Evolutionary conservation across 2,888 invertebrate species (phyloP), one percentile per base, ranked within the genome.

Genomic region (Tetrapedia diversipes): DNA sequence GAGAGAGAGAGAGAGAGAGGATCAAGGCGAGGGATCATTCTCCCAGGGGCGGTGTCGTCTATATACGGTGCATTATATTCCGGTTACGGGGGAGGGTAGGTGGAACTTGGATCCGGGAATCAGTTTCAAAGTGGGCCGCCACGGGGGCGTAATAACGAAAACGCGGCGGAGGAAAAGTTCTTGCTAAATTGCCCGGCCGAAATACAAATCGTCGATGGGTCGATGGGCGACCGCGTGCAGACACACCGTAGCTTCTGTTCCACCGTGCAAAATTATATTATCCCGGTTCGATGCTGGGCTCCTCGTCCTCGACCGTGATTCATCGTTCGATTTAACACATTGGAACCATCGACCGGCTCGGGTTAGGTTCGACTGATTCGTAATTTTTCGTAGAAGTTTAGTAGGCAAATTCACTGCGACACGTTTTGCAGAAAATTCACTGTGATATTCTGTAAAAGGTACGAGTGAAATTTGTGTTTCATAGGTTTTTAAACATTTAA

Each of bases 101-200:
- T 7, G 60, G 16, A 77, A 82, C 73, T 82, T 68, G 57, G 29
- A 41, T n/a, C n/a, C n/a, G 49, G 61, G 32, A 61, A 79, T 76
- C 79, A 70, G 79, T 76, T 79, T 65, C 61, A 16, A 67, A 79
- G 79, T 66, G 72, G 66, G 63, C 63, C 67, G 59, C 63, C 64
- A 47, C 45, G 51, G 59, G 56, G 53, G 63, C 51, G 78, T 73
- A 79, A 82, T 83, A 82, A 83, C 75, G 78, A 78, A n/a, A 83
- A 74, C 63, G 59, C 54, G 51, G 49, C 32, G 51, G 60, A 22
- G 70, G 61, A 49, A 77, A 82, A 83, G 63, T 76, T 83, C 68
- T 73, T 64, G 56, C 53, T 67, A 67, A 83, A 82, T 80, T 83
- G 83, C 61, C 51, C 4, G 54, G 63, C 32, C 60, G 75, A 76